Percentiles rank a stretch among this genome's conserved stretches.
phyloP scores from a whole-genome alignment of 1,140 invertebrate species.

The Euura saliciscinereae region DNA sequence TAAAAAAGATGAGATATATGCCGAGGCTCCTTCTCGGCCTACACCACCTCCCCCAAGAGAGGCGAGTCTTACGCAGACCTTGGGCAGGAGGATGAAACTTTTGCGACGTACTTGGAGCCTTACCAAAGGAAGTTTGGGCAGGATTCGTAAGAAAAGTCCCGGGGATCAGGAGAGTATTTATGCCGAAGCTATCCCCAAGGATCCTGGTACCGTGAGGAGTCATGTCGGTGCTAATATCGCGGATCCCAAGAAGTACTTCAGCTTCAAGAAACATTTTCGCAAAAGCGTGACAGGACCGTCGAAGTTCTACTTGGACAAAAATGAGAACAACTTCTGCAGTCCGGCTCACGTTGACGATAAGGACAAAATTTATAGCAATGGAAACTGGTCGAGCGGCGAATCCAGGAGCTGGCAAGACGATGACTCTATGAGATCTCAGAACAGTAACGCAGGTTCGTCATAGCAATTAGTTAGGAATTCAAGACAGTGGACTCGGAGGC shows the following conservation, averaged over 20 bases:
- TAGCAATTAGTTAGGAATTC: constrained; percentile 11
- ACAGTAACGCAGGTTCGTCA: constrained; percentile 18
- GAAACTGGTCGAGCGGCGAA: constrained; percentile 32
- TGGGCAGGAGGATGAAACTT: constrained; percentile 51
- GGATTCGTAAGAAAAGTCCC: constrained; percentile 44
- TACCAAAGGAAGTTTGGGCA: constrained; percentile 52
- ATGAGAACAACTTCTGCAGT: background rate
- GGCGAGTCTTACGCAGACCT: constrained; percentile 45
- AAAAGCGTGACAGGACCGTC: constrained; percentile 38
- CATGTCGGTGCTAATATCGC: constrained; percentile 32
- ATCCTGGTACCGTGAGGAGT: constrained; percentile 25
- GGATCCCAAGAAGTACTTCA: constrained; percentile 45
- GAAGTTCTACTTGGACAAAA: constrained; percentile 48
- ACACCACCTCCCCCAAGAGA: constrained; percentile 50
- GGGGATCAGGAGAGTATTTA: constrained; percentile 19
- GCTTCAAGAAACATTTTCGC: constrained; percentile 47
- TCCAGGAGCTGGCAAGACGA: constrained; percentile 30
- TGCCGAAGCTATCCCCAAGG: constrained; percentile 15
- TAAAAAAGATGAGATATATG: background rate
- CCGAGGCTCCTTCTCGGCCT: constrained; percentile 44
- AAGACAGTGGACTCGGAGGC: constrained; percentile 13
- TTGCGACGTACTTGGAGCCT: constrained; percentile 54
- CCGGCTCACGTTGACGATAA: constrained; percentile 28
- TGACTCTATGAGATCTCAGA: constrained; percentile 31
- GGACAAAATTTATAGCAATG: constrained; percentile 45